Base-by-base conservation (phyloP, 2,888 invertebrate genomes). In the Ectemnius cavifrons region DNA sequence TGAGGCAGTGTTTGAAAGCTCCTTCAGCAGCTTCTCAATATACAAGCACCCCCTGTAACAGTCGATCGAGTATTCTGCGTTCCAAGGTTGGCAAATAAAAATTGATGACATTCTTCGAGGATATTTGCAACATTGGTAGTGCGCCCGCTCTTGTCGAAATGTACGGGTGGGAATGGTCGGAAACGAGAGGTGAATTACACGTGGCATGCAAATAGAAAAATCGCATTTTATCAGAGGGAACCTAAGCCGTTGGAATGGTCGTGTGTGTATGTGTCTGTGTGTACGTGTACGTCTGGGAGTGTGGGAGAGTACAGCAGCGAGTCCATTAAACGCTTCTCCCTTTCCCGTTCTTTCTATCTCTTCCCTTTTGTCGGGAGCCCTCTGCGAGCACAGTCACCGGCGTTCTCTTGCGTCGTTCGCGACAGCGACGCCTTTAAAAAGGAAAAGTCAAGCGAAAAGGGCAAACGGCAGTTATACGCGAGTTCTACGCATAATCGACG, bases 401-500 rank as follows among this genome's bases (percentile, higher is more conserved):
- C 37, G 37, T 62, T 62, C 56, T 14, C 52, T 52, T 23, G 56
- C 62, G 56, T 23, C 45, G 13, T 56, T 37, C 56, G 4, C 4
- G 5, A 46, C 59, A 11, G 23, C 4, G 67, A 13, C 27, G 59
- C 57, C 49, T 70, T 66, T 59, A 52, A 65, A 70, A 62, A 28
- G 62, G 57, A 62, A 63, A 49, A n/a, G 37, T 16, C 18, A 3
- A 47, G 58, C n/a, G 37, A 49, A 63, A 45, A 59, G 47, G 61
- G 61, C 65, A 61, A 71, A 57, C 46, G 61, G 57, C 65, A 58
- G 27, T 63, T 63, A 57, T 47, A 58, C 28, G 52, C 52, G 49
- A 63, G 67, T 63, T 66, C 62, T 60, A 46, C 58, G 66, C 46
- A 45, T 49, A 27, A 57, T 37, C 37, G 37, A 52, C 67, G 74